Base-by-base conservation (phyloP, 2,797 vertebrate species). In the Xiphophorus birchmanni region DNA sequence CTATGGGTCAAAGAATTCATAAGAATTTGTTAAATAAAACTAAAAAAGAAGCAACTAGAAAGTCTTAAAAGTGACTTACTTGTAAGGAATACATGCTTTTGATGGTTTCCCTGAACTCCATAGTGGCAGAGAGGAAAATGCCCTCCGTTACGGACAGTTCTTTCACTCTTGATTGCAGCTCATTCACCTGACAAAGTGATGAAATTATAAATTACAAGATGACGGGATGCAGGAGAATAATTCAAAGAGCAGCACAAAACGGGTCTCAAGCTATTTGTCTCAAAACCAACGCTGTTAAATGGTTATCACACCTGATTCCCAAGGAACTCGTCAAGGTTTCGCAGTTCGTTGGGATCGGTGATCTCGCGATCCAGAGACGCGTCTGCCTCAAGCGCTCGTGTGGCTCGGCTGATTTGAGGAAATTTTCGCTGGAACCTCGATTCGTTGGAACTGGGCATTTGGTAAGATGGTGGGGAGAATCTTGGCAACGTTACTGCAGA, bases 31-130 rank as follows among this genome's bases (percentile, higher is more conserved):
- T 65, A 42, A 35, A 23, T 12, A 50, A 50, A n/a, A 42, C n/a
- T 0, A 52, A 56, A n/a, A 56, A 56, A n/a, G 63, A 73, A 73
- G 65, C 79, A 40, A 50, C 1, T 44, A n/a, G 60, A 65, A 32
- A 72, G 2, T 23, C n/a, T 73, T 69, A 6, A 78, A 77, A 11
- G 0, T n/a, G 23, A 96, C 97, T 91, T 91, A 99, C 98, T 29
- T 97, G 96, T 42, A 97, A 85, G 1, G 97, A 98, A 90, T 97
- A 99, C 97, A 99, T 97, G 88, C 96, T 96, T 87, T 99, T 99
- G 89, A 99, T 97, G 76, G 95, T 97, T 80, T 96, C 96, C 90
- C 98, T 96, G 88, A 99, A 99, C 86, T 97, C 95, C 82, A 96
- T 96, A 0, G 98, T 99, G 88, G 98, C 97, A 75, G 92, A 94